Conservation (phyloP, 2,797 vertebrate genomes). For the Smutsia temminckii region DNA sequence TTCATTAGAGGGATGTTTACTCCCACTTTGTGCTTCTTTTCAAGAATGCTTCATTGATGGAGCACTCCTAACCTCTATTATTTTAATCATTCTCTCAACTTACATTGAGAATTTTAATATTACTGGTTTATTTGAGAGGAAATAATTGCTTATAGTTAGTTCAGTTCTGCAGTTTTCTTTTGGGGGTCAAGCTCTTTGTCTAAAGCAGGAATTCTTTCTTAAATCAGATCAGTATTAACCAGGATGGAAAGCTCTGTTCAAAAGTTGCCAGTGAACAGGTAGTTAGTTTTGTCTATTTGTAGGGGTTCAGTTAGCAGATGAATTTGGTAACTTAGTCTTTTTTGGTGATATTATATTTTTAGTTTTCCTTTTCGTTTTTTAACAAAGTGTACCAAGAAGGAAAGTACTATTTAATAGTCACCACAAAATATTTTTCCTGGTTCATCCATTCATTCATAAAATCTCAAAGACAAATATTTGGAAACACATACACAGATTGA, state of each 20-base stretch:
- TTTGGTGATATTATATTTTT: not conserved
- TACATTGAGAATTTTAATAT: not conserved
- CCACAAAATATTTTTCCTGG: not conserved
- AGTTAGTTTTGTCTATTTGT: not conserved
- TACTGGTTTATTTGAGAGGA: constrained; percentile 7
- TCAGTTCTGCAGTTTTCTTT: not conserved
- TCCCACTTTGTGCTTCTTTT: not conserved
- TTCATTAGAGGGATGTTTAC: not conserved
- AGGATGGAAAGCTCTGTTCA: not conserved
- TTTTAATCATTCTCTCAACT: constrained; percentile 3
- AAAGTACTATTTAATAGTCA: not conserved
- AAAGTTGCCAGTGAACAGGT: not conserved
- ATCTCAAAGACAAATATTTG: not conserved
- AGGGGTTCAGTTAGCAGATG: not conserved
- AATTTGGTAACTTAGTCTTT: not conserved
- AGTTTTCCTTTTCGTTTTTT: not conserved
- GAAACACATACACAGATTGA: not conserved
- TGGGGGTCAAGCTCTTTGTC: not conserved
- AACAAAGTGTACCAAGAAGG: not conserved
- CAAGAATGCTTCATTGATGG: not conserved
- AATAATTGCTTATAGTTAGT: not conserved
- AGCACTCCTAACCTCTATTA: not conserved
- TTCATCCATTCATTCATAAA: not conserved
- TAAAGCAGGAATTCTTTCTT: not conserved
- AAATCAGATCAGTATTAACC: not conserved